phyloP scores from a whole-genome alignment of 2,888 invertebrate genomes.

The Thecophora atra region DNA sequence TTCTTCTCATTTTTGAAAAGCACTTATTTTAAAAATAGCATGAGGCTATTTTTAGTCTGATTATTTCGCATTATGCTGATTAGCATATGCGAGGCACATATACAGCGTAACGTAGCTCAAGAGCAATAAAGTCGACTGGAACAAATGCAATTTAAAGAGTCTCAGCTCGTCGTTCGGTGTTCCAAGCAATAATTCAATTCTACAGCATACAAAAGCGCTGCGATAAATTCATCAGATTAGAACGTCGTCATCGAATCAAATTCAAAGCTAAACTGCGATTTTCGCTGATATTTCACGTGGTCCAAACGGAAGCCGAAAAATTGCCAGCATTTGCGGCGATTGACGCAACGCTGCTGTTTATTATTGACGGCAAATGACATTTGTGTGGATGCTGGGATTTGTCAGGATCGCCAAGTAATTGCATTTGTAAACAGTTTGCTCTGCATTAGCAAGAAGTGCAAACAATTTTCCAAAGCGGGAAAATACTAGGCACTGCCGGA shows the following conservation, averaged over 20 bases:
- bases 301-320: background rate
- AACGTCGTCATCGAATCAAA: background rate
- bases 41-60: conserved; percentile 31
- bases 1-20: conserved; percentile 21
- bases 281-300: conserved; percentile 15
- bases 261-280: background rate
- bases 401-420: conserved; percentile 32
- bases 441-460: conserved; percentile 14
- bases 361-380: conserved; percentile 30
- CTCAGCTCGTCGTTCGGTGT: background rate
- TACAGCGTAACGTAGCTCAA: background rate
- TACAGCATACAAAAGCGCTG: background rate
- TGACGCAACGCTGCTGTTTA: conserved; percentile 6
- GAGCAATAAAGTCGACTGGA: conserved; percentile 19
- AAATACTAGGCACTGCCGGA: background rate
- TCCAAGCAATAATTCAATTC: conserved; percentile 2
- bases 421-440: conserved; percentile 25
- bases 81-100: background rate
- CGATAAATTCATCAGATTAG: background rate
- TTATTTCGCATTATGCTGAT: conserved; percentile 29
- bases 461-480: conserved; percentile 11
- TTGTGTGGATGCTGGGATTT: conserved; percentile 11
- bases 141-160: conserved; percentile 13
- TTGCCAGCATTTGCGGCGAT: background rate
- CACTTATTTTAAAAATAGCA: conserved; percentile 30